These are phyloP conservation scores for Forbesichthys agassizii DNA, from an alignment of 2,113 vertebrate genomes.

Conservation along the genomic window DNA sequence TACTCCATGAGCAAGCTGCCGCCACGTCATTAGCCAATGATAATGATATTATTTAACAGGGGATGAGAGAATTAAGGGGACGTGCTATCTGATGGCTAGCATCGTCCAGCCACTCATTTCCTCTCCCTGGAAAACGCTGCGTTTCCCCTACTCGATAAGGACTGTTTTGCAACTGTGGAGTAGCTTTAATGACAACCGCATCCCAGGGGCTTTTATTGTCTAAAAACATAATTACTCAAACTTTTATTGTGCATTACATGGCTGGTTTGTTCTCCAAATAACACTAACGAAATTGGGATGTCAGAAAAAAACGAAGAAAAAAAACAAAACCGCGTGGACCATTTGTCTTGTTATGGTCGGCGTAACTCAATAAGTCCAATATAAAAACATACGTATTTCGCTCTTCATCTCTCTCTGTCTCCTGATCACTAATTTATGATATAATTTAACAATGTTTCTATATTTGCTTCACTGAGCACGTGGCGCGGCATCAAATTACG, in stretches of 20 bases:
- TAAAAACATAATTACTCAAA: conserved; percentile 68
- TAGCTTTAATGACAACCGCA: conserved; percentile 67
- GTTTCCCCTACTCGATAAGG: conserved; percentile 67
- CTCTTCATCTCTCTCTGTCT: conserved; percentile 22
- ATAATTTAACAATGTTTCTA: conserved; percentile 61
- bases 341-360: conserved; percentile 55
- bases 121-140: conserved; percentile 68
- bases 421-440: conserved; percentile 72
- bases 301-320: conserved; percentile 32
- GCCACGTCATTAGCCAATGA: conserved; percentile 80
- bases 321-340: no score
- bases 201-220: conserved; percentile 60
- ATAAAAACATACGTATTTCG: neutral
- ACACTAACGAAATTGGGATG: conserved; percentile 58
- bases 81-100: conserved; percentile 74
- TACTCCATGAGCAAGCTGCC: conserved; percentile 78
- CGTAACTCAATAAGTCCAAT: conserved; percentile 66
- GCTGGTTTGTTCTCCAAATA: conserved; percentile 62
- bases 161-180: conserved; percentile 67
- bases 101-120: conserved; percentile 73
- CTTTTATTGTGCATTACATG: conserved; percentile 66
- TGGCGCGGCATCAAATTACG: conserved; percentile 60
- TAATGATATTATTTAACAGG: conserved; percentile 84
- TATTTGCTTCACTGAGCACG: conserved; percentile 70
- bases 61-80: conserved; percentile 78